Conservation (phyloP, 2,888 invertebrate genomes). For the Hanleya hanleyi region DNA sequence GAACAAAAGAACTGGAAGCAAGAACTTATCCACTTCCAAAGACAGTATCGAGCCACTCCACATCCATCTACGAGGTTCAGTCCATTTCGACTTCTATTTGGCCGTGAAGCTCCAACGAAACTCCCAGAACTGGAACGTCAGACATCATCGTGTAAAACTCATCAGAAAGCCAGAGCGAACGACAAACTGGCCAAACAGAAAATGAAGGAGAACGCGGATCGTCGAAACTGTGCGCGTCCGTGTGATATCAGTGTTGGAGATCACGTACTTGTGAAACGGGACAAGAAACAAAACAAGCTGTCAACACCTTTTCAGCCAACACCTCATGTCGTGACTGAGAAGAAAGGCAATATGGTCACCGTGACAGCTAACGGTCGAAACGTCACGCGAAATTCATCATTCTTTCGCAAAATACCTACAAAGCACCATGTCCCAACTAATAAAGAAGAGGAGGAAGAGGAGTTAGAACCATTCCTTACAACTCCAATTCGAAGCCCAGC, state of each 20-base stretch:
- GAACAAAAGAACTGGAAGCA: conserved; percentile 5
- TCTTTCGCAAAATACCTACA: background rate
- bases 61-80: background rate
- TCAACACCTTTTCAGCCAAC: background rate
- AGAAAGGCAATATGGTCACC: background rate
- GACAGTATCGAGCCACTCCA: background rate
- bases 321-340: background rate
- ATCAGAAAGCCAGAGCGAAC: background rate
- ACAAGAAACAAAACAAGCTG: background rate
- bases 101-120: background rate
- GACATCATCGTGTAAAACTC: background rate
- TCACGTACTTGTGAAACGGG: background rate
- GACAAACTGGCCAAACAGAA: background rate
- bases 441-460: background rate
- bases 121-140: too few relatives aligned
- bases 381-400: background rate
- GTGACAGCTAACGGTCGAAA: background rate
- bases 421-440: background rate
- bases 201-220: conserved; percentile 4
- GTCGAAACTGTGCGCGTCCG: background rate
- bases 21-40: background rate
- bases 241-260: background rate
- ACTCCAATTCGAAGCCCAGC: too few relatives aligned
- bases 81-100: background rate
- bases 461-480: too few relatives aligned